A percentile compares a stretch with the other conserved stretches of the same genome.
Conservation (phyloP, 2,113 vertebrate genomes). For the Scatophagus argus region DNA sequence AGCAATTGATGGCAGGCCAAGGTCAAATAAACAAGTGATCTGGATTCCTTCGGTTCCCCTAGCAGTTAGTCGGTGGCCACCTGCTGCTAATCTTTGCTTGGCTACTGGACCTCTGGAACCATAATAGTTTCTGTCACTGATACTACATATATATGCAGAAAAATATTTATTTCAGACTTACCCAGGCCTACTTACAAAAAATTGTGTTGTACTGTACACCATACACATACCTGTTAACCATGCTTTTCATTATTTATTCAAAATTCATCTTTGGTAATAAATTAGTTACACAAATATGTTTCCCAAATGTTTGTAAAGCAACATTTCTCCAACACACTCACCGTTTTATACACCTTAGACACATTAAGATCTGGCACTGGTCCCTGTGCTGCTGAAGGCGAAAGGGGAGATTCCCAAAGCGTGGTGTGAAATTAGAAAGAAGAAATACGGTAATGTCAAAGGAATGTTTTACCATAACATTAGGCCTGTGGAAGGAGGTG, state of each 20-base stretch:
- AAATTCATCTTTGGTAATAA: not conserved
- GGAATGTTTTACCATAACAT: slow-evolving; percentile 65
- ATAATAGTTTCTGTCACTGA: slow-evolving; percentile 20
- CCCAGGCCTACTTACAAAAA: not conserved
- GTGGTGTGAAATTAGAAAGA: slow-evolving; percentile 49
- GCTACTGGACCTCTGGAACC: slow-evolving; percentile 25
- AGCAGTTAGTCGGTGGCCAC: slow-evolving; percentile 41
- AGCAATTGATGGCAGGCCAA: slow-evolving; percentile 38
- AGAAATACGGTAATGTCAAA: slow-evolving; percentile 52
- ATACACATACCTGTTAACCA: not conserved
- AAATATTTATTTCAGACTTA: not conserved
- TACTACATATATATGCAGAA: not conserved
- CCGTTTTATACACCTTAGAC: not conserved
- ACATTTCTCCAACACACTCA: not conserved
- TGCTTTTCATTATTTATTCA: not conserved
- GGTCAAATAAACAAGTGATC: slow-evolving; percentile 62
- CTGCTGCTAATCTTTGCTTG: slow-evolving; percentile 35
- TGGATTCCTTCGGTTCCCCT: slow-evolving; percentile 43
- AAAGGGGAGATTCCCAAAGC: slow-evolving; percentile 56
- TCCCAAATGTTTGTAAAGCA: slow-evolving; percentile 16
- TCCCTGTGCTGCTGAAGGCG: slow-evolving; percentile 4
- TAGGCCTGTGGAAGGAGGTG: slow-evolving; percentile 20
- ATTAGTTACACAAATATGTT: not conserved
- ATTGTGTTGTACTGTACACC: not conserved
- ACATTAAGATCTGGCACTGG: not conserved